Base-by-base conservation (phyloP, 1,140 invertebrate species). In the Spodoptera frugiperda region DNA sequence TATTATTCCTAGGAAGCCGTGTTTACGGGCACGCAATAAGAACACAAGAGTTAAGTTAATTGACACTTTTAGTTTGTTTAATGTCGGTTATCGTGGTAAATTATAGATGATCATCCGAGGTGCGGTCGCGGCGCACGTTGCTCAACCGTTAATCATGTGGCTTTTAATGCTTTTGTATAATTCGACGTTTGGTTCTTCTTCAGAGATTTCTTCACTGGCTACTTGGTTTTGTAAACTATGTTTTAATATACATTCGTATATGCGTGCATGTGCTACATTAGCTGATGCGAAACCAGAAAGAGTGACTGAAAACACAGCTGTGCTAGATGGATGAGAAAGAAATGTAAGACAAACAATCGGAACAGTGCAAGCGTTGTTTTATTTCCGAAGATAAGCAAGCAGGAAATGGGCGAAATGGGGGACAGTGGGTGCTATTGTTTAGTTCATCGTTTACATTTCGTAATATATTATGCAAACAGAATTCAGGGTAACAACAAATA, bases 351-450 rank as follows among this genome's bases (percentile, higher is more conserved):
- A 72, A 72, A 72, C 76, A 78, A 72, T 77, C 68, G 68, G 14
- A 61, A 78, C 76, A 78, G 76, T 46, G 55, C 21, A 59, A 25
- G 55, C 76, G 65, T 78, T 78, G 72, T 79, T 75, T 73, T 75
- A 67, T 71, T 54, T 61, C 51, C 21, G 59, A 67, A 54, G 65
- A 65, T 53, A 79, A 54, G 72, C 54, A 51, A 75, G 48, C 65
- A 79, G 78, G 78, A 79, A 79, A 63, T 63, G 63, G 59, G 48
- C 54, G 77, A 75, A 78, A 78, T 79, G 73, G 49, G 71, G 71
- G 61, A 75, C 72, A 79, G 48, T 61, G 65, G 72, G 30, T 19
- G 30, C 72, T 63, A 79, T 79, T 79, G 78, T 79, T 75, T 65
- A 17, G 63, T 57, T 53, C 77, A 78, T 78, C 72, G 72, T 68